These are phyloP conservation scores for Platynereis dumerilii DNA, from an alignment of 2,888 invertebrate species.

Conservation along the genomic window DNA sequence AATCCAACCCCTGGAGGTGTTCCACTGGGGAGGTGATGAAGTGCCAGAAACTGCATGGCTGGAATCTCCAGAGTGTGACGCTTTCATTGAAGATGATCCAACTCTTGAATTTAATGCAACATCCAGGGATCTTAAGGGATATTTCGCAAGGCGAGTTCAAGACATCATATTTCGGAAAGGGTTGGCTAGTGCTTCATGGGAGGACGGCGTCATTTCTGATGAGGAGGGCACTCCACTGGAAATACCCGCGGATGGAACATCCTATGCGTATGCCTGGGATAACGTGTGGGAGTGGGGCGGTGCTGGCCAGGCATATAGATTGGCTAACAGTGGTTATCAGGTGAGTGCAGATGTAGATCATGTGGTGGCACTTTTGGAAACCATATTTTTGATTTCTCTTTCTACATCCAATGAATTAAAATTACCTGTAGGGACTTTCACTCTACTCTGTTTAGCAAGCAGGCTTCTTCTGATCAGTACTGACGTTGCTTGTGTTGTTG, in stretches of 20 bases:
- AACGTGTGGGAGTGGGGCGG: constrained; percentile 59
- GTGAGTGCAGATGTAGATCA: constrained; percentile 33
- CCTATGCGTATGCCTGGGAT: constrained; percentile 51
- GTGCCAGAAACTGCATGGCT: constrained; percentile 50
- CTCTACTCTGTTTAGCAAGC: background rate
- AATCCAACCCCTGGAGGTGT: constrained; percentile 43
- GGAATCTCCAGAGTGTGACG: constrained; percentile 47
- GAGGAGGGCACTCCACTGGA: background rate
- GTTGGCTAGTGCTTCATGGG: constrained; percentile 46
- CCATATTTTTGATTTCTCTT: too few relatives aligned
- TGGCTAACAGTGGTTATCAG: constrained; percentile 55
- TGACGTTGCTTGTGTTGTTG: too few relatives aligned
- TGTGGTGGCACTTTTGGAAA: background rate
- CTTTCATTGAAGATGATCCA: constrained; percentile 20
- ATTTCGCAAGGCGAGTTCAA: constrained; percentile 47
- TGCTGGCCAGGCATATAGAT: constrained; percentile 47
- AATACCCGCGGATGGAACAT: constrained; percentile 31
- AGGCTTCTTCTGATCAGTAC: too few relatives aligned
- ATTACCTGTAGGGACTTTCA: too few relatives aligned
- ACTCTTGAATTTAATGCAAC: constrained; percentile 16
- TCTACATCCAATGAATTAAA: too few relatives aligned
- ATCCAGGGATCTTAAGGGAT: constrained; percentile 42
- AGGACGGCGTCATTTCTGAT: constrained; percentile 43
- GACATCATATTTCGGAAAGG: constrained; percentile 26
- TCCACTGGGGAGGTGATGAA: constrained; percentile 57